Evolutionary conservation across 2,113 vertebrate species (phyloP), one percentile per base, ranked within the genome.

Genomic region (Beaufortia kweichowensis): DNA sequence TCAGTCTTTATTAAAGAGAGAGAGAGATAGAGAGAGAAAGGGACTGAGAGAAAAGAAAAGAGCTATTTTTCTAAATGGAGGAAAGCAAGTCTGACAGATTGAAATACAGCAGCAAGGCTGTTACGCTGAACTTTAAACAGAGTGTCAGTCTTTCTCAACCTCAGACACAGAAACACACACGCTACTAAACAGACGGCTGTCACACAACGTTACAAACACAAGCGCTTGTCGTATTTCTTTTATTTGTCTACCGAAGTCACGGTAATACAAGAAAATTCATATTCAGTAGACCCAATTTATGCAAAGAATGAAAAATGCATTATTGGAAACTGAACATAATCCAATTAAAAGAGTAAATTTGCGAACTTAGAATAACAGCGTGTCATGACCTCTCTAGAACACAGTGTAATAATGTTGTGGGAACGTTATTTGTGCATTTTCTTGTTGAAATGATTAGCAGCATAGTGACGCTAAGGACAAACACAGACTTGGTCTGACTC

Each of bases 81-180:
- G 93, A 95, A 95, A 95, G 93, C 93, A 91, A 93, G 94, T 94
- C 93, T 95, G 95, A 97, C 95, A 96, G 94, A 93, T 93, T 95
- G 94, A 95, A 95, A 96, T 95, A 93, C 92, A 94, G 93, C 93
- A 92, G 92, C 76, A 89, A 92, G 92, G 93, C 92, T 94, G 94
- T 94, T 91, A 91, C 90, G 88, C 91, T 91, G 91, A 93, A 92
- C 92, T 92, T 93, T 95, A 94, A 95, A 93, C 92, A 94, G 92
- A 89, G 61, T 57, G 77, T 87, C 86, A 86, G 59, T 72, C 65
- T 75, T 70, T 80, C 70, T 80, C 65, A 79, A 64, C 77, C 57
- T 39, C 29, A 43, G 10, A 85, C 82, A 86, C 83, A 81, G 81
- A 79, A 48, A 81, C 66, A 83, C 70, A 50, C n/a, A 81, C 56